Evolutionary conservation across 2,113 vertebrate genomes (phyloP).

Genomic region (Centrocercus urophasianus): DNA sequence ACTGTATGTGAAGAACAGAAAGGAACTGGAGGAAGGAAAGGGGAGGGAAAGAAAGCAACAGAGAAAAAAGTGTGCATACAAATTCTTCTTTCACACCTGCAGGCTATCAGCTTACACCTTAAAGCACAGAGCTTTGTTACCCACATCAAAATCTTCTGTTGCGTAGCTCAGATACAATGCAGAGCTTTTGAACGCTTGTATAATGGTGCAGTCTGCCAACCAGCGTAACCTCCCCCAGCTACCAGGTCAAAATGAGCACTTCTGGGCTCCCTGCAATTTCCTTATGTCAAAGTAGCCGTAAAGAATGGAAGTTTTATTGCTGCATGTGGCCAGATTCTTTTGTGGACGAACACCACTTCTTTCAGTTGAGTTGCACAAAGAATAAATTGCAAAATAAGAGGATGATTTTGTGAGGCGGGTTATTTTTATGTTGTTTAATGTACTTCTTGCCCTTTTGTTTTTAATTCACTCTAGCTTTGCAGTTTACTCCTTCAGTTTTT

Average conservation of each 20-base stretch:
- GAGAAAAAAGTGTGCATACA: neutral
- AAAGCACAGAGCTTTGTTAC: rapidly evolving
- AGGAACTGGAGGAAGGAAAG: neutral
- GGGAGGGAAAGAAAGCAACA: neutral
- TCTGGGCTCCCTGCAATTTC: neutral
- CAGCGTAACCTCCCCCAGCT: neutral
- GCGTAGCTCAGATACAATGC: rapidly evolving
- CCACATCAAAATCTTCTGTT: neutral
- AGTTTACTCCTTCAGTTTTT: neutral
- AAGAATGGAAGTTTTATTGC: neutral
- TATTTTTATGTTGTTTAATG: conserved; percentile 16
- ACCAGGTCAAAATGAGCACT: rapidly evolving
- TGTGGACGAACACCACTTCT: neutral
- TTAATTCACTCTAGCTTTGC: neutral
- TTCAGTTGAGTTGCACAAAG: neutral
- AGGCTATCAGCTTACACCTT: neutral
- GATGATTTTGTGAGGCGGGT: neutral
- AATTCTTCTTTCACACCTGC: neutral
- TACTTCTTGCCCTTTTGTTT: neutral
- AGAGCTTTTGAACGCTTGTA: neutral
- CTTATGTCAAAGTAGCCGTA: neutral
- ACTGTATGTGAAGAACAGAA: neutral
- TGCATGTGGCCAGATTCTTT: neutral
- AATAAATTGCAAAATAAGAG: neutral
- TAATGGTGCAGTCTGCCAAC: rapidly evolving